Evolutionary conservation across 2,888 invertebrate genomes (phyloP), one percentile per base, ranked within the genome.

Genomic region (Morpho helenor): DNA sequence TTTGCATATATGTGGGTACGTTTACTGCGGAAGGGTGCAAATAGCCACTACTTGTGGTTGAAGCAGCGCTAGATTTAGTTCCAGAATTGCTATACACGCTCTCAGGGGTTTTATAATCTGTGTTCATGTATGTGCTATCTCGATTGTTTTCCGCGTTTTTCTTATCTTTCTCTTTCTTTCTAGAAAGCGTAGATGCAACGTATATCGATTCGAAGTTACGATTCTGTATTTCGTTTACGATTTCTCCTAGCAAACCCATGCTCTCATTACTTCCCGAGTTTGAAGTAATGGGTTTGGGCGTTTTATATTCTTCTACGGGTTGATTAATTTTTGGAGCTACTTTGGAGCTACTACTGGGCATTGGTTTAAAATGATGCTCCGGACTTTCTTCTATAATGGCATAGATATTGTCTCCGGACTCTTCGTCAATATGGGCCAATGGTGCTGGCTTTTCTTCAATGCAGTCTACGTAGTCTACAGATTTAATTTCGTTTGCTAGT

Each of bases 181-280:
- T 87, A 0, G 93, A 91, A 2, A 95, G 79, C 0, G 95, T 95
- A 1, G 95, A 94, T 0, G 95, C 94, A 0, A 96, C 96, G 76
- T 97, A 97, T 67, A 97, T 96, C 0, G 96, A 96, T 69, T 97
- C 96, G 44, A 95, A 94, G 76, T 97, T 97, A 42, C 96, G 91
- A 70, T 95, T 95, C 70, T 97, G 96, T 71, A 97, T 97, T 81
- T 97, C 97, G 49, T 94, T 94, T 0, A 97, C 97, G 60, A 97
- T 97, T 83, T 97, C 97, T 7, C 96, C 95, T 0, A 97, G 82
- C 22, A 97, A 81, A 0, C 96, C 96, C 91, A 96, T 93, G 64
- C 94, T 94, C 60, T 95, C 95, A 8, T 91, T 87, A 62, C 93
- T 93, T 0, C 92, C 92, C 0, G 93, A 91, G 59, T 77, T 83